These are phyloP conservation scores for Phocides pigmalion DNA, from an alignment of 1,140 invertebrate genomes.

Conservation along the genomic window DNA sequence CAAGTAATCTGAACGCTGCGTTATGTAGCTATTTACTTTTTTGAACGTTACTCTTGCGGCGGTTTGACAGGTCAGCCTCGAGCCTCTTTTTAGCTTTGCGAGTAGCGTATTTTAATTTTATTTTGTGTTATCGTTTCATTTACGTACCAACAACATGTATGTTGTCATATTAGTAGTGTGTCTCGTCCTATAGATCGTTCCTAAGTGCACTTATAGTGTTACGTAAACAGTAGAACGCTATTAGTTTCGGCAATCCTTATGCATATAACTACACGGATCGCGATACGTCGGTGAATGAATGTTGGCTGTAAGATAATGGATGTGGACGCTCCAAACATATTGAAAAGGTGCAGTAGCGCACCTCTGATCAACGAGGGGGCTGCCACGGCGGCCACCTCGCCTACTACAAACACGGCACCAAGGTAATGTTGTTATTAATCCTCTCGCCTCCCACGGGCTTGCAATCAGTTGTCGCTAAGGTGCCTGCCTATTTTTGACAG, in stretches of 20 bases:
- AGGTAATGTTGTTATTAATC: slow-evolving; percentile 66
- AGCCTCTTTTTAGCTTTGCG: slow-evolving; percentile 73
- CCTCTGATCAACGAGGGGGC: slow-evolving; percentile 81
- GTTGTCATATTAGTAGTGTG: slow-evolving; percentile 59
- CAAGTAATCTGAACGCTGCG: background rate
- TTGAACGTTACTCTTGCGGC: slow-evolving; percentile 64
- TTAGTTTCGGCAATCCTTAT: slow-evolving; percentile 72
- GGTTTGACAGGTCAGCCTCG: slow-evolving; percentile 78
- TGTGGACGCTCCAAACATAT: slow-evolving; percentile 82
- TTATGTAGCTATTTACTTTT: slow-evolving; percentile 17
- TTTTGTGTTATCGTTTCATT: slow-evolving; percentile 68
- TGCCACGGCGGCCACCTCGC: slow-evolving; percentile 73
- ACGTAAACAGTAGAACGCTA: slow-evolving; percentile 72
- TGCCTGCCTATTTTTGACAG: slow-evolving; percentile 76
- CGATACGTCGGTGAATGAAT: slow-evolving; percentile 80
- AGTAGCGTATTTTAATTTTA: slow-evolving; percentile 74
- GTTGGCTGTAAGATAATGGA: slow-evolving; percentile 81
- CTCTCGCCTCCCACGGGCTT: slow-evolving; percentile 58
- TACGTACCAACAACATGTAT: slow-evolving; percentile 61
- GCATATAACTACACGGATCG: slow-evolving; percentile 66
- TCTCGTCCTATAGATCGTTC: slow-evolving; percentile 52
- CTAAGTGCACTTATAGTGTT: slow-evolving; percentile 76
- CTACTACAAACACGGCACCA: slow-evolving; percentile 74
- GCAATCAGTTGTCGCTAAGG: slow-evolving; percentile 56
- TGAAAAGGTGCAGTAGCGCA: slow-evolving; percentile 83